Evolutionary conservation across 2,797 vertebrate genomes (phyloP).

Genomic region (Chloroceryle inda): DNA sequence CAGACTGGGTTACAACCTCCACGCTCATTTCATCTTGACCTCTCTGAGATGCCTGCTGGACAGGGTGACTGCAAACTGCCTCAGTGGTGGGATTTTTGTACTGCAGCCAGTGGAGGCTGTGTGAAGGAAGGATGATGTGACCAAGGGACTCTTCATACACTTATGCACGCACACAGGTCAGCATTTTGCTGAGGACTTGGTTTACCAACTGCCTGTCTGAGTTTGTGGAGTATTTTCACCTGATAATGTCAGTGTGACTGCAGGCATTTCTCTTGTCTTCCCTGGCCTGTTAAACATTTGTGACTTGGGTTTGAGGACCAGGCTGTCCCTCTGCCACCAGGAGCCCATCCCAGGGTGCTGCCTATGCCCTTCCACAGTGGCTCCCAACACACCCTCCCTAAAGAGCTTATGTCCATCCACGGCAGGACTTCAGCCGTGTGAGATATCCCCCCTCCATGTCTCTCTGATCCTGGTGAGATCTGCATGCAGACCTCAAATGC

Average conservation of each 20-base stretch:
- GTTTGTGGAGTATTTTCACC: neutral
- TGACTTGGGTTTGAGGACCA: neutral
- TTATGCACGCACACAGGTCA: accelerated
- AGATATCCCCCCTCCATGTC: neutral
- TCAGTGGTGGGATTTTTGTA: neutral
- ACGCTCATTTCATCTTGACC: accelerated
- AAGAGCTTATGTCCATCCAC: neutral
- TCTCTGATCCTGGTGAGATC: too few relatives aligned
- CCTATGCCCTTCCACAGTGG: neutral
- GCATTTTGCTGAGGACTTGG: neutral
- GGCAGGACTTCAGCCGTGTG: neutral
- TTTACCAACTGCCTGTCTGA: neutral
- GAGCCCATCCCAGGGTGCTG: neutral
- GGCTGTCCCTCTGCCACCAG: neutral
- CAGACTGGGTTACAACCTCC: neutral
- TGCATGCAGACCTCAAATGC: neutral
- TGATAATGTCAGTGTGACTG: neutral
- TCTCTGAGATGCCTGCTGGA: neutral
- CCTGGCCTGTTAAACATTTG: neutral
- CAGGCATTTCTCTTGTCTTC: neutral
- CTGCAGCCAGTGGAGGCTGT: neutral
- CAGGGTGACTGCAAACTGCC: neutral
- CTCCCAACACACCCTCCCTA: neutral
- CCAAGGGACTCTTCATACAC: neutral
- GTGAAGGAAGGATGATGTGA: neutral